Evolutionary conservation across 2,888 invertebrate genomes (phyloP).

Genomic region (Herminia tarsipennalis): DNA sequence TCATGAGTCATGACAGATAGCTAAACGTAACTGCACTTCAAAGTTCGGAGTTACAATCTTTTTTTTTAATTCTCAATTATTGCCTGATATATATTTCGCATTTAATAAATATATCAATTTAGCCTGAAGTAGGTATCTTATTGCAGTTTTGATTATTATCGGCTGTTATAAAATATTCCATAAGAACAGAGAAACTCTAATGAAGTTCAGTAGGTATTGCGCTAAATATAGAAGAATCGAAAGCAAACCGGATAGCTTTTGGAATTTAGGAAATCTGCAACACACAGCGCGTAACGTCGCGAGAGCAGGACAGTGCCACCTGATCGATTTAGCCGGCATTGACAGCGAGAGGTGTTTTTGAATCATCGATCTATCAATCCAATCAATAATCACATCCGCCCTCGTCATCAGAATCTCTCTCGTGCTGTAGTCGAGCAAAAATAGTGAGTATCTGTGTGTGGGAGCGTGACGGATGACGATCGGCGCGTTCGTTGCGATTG

Average conservation of each 20-base stretch:
- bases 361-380: constrained; percentile 51
- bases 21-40: too few species aligned
- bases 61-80: too few species aligned
- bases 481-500: constrained; percentile 59
- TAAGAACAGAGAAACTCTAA: constrained; percentile 38
- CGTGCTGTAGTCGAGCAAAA: constrained; percentile 39
- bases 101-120: too few species aligned
- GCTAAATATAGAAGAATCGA: constrained; percentile 49
- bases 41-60: too few species aligned
- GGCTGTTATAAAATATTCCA: not conserved
- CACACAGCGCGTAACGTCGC: constrained; percentile 23
- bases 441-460: constrained; percentile 51
- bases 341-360: constrained; percentile 48
- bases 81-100: too few species aligned
- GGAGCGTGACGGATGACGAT: constrained; percentile 66
- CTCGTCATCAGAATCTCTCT: constrained; percentile 37
- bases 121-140: too few species aligned
- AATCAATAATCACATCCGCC: constrained; percentile 40
- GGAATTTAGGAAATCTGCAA: constrained; percentile 50
- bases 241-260: constrained; percentile 40
- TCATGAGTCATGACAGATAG: too few species aligned
- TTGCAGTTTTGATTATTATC: constrained; percentile 2
- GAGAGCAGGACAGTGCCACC: constrained; percentile 38
- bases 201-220: constrained; percentile 34
- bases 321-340: constrained; percentile 48